Evolutionary conservation across 2,113 vertebrate species (phyloP), one percentile per base, ranked within the genome.

Genomic region (Lepus timidus): DNA sequence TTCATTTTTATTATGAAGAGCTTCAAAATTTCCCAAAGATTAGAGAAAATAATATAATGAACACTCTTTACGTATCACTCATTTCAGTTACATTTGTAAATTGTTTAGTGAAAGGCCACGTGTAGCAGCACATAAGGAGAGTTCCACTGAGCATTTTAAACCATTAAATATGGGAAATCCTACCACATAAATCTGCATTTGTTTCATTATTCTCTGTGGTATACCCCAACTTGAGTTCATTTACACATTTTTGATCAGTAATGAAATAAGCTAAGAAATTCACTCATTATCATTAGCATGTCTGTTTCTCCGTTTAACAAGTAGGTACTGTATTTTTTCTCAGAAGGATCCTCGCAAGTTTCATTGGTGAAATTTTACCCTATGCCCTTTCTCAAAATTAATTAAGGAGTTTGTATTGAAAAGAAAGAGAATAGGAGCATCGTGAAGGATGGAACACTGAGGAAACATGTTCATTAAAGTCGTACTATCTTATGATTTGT

Each of bases 261-360:
- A 52, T 65, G 73, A 86, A 95, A 81, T 80, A 70, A 90, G 44
- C 23, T 85, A 22, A 94, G 85, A 94, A 92, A 75, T 88, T 64
- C 14, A 62, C 2, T 55, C 22, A 25, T 90, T 91, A n/a, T 68
- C 29, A 16, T n/a, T 65, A 20, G 49, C 44, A 71, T 23, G 29
- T 85, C 27, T 68, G 1, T 91, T 36, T 44, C 25, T 71, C 23
- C 75, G 68, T 79, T 67, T 78, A 90, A 22, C 27, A 88, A 36
- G 64, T 88, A 14, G 39, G n/a, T 82, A 31, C 23, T 78, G 44
- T 93, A 76, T 73, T 91, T 92, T 93, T 95, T 17, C 90, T 86
- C 33, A 64, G 6, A 82, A n/a, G n/a, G n/a, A 52, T 81, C 33
- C 36, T 71, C 22, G 71, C 4, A 90, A 87, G 55, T 78, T 76